Conservation (phyloP, 2,797 vertebrate species). For the Sarcophilus harrisii region DNA sequence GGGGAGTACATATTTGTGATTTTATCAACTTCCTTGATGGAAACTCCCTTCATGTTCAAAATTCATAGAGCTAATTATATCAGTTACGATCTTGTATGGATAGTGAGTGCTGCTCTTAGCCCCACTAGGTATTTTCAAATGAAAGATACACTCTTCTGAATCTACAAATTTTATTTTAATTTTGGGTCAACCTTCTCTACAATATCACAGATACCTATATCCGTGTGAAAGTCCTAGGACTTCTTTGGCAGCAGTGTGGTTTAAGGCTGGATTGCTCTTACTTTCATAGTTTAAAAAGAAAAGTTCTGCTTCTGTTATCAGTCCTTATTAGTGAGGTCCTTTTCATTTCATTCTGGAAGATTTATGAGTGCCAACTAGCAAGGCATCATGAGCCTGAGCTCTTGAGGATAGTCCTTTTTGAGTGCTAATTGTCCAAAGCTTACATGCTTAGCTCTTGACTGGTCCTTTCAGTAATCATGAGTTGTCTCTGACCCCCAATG, state of each 20-base stretch:
- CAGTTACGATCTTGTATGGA: neutral
- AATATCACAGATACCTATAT: neutral
- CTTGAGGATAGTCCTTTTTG: neutral
- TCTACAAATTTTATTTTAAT: neutral
- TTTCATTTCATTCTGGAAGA: neutral
- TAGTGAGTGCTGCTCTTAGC: neutral
- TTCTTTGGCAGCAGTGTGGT: neutral
- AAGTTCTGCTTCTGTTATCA: neutral
- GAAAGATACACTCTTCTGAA: neutral
- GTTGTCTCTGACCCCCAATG: neutral
- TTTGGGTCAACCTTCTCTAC: neutral
- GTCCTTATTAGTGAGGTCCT: neutral
- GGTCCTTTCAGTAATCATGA: neutral
- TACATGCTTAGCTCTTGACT: neutral
- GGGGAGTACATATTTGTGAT: neutral
- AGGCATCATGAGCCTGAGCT: neutral
- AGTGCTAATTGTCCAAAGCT: neutral
- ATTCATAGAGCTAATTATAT: neutral
- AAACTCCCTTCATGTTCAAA: neutral
- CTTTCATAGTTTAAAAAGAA: neutral
- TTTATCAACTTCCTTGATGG: neutral
- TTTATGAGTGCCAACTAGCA: neutral
- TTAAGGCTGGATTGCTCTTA: neutral
- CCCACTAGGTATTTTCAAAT: neutral
- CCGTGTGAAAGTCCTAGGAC: neutral